These are phyloP conservation scores for Microtus richardsoni DNA, from an alignment of 2,113 vertebrate species.

Conservation along the genomic window DNA sequence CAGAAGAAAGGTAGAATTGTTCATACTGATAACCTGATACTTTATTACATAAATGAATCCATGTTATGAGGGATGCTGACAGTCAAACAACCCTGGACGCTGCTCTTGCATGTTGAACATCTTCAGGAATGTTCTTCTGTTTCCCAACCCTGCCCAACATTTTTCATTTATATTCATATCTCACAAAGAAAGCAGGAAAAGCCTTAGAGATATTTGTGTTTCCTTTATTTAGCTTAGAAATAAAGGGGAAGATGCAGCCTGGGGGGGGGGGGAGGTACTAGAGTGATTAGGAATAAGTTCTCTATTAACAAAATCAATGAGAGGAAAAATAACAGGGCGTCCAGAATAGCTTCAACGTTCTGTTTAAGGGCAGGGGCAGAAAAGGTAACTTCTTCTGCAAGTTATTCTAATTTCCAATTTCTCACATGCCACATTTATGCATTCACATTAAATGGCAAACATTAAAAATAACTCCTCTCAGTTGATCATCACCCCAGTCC, in stretches of 20 bases:
- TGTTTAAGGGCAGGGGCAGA: slow-evolving; percentile 21
- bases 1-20: neutral
- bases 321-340: slow-evolving; percentile 8
- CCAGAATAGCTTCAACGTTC: slow-evolving; percentile 16
- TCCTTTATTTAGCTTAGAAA: slow-evolving; percentile 44
- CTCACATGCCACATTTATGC: neutral
- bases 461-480: slow-evolving; percentile 29
- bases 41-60: slow-evolving; percentile 24
- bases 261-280: neutral
- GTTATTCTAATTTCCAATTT: slow-evolving; percentile 48
- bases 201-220: neutral
- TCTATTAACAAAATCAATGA: slow-evolving; percentile 31
- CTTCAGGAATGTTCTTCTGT: neutral
- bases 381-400: slow-evolving; percentile 49
- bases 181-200: slow-evolving; percentile 41
- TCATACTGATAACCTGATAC: neutral
- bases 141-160: neutral
- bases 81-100: neutral
- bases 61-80: neutral
- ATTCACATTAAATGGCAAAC: slow-evolving; percentile 47
- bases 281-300: neutral
- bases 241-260: neutral
- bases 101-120: slow-evolving; percentile 1
- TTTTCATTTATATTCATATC: neutral
- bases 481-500: neutral